phyloP scores from a whole-genome alignment of 2,888 invertebrate species.

The Conomelus anceps region DNA sequence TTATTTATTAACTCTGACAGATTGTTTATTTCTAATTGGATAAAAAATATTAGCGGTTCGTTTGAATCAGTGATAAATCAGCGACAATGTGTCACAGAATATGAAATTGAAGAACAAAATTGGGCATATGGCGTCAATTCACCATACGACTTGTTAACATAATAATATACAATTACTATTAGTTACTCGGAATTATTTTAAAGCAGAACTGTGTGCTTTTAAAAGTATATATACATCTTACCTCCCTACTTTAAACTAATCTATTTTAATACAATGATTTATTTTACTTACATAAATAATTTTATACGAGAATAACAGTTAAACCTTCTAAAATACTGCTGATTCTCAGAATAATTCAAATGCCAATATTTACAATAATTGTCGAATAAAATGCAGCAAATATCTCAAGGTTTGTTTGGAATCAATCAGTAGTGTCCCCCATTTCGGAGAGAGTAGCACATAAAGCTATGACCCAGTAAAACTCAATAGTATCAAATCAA shows the following conservation, averaged over 20 bases:
- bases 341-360: background rate
- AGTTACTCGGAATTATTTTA: background rate
- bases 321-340: background rate
- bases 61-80: background rate
- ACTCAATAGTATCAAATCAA: background rate
- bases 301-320: background rate
- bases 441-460: background rate
- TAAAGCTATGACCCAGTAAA: background rate
- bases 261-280: background rate
- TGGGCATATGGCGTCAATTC: background rate
- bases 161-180: background rate
- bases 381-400: background rate
- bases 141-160: background rate
- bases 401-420: too few species aligned
- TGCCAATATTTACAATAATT: background rate
- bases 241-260: background rate
- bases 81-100: slow-evolving; percentile 28
- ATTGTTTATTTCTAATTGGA: slow-evolving; percentile 19
- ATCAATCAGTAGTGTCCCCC: too few species aligned
- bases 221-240: background rate
- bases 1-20: slow-evolving; percentile 18
- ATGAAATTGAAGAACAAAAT: background rate
- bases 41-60: slow-evolving; percentile 20
- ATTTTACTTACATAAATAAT: background rate
- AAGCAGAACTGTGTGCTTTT: background rate